phyloP scores from a whole-genome alignment of 2,888 invertebrate genomes.

The Oscheius myriophilus region DNA sequence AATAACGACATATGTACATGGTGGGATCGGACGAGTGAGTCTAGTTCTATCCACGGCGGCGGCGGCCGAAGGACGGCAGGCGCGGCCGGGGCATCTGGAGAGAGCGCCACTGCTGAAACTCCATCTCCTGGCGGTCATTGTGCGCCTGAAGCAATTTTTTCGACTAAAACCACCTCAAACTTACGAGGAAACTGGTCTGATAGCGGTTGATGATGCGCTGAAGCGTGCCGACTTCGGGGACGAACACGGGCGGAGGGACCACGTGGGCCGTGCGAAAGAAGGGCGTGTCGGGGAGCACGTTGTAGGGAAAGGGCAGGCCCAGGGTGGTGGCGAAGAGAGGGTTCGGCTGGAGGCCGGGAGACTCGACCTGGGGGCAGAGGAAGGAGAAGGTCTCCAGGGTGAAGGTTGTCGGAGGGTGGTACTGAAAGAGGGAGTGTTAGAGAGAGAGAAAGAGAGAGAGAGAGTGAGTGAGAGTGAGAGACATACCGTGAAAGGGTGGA shows the following conservation, averaged over 20 bases:
- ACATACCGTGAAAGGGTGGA: constrained; percentile 5
- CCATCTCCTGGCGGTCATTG: too few relatives aligned
- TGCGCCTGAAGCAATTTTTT: too few relatives aligned
- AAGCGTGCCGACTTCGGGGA: constrained; percentile 16
- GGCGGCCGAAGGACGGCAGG: too few relatives aligned
- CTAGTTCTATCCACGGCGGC: too few relatives aligned
- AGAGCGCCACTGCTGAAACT: too few relatives aligned
- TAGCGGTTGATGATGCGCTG: constrained; percentile 44
- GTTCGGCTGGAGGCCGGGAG: background rate
- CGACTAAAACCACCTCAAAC: too few relatives aligned
- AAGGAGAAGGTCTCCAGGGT: background rate
- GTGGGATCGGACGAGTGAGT: too few relatives aligned
- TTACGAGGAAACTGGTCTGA: constrained; percentile 32
- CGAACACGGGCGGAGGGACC: constrained; percentile 37
- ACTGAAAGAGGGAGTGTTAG: background rate
- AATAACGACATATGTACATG: too few relatives aligned
- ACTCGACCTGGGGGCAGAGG: background rate
- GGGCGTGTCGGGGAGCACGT: constrained; percentile 49
- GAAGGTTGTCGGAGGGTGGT: background rate
- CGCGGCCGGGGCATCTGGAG: too few relatives aligned
- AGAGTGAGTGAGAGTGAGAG: background rate
- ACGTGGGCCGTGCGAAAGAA: constrained; percentile 45
- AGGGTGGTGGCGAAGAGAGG: background rate
- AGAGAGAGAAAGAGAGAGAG: background rate
- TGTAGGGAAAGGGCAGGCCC: constrained; percentile 42